Base-by-base conservation (phyloP, 1,140 invertebrate genomes). In the Drosophila bipectinata region DNA sequence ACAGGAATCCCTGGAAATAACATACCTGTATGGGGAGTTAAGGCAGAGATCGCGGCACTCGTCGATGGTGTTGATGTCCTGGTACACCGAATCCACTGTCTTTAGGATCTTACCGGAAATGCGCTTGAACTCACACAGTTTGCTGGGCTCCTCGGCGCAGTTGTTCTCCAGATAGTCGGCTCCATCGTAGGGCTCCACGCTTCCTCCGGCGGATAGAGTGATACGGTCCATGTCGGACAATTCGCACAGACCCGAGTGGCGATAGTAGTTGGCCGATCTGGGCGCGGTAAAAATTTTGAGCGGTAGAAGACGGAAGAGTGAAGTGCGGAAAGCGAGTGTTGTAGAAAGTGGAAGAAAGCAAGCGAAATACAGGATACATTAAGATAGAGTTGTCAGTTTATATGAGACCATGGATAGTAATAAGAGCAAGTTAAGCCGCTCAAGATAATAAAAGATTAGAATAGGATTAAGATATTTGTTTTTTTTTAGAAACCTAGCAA, bases 31-130 rank as follows among this genome's bases (percentile, higher is more conserved):
- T n/a, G 96, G 96, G 12, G 97, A 97, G 90, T 96, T 97, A 15
- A 98, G 93, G 91, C 97, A 98, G 28, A 97, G 94, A 76, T 97
- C 96, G 49, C 97, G 94, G 91, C 96, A 97, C 92, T 97, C 97
- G 62, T 97, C 96, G 47, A 96, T 93, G 3, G 95, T 96, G 58
- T 95, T 95, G 4, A 98, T 96, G 79, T 98, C 97, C 92, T 97
- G 96, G 89, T 97, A 98, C 7, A 98, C 97, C 2, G 97, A 97
- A 84, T 98, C 97, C 3, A 98, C 97, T 0, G 97, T 98, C 92
- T 98, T 98, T 49, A 98, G 92, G 72, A 98, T 98, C 62, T 96
- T 94, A 2, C 97, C 97, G 14, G 94, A 94, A 77, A 98, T 94
- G 78, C 97, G 96, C 91, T 97, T 97, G 92, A 98, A 98, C 91